phyloP scores from a whole-genome alignment of 1,140 invertebrate genomes.

The Saccostrea cuccullata region DNA sequence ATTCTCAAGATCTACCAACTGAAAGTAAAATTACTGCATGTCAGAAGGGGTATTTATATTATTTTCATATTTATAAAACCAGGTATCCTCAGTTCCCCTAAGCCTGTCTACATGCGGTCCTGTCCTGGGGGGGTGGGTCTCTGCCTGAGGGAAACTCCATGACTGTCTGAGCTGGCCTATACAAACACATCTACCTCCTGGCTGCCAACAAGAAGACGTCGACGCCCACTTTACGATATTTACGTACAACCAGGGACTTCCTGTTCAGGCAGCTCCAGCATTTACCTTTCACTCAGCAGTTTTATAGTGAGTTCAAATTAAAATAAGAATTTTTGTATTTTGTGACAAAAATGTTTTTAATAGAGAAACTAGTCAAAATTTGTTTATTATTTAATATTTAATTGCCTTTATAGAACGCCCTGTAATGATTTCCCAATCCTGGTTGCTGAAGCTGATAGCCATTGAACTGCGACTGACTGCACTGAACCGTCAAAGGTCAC shows the following conservation, averaged over 20 bases:
- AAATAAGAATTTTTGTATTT: no score
- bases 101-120: conserved; percentile 90
- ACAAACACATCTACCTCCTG: conserved; percentile 88
- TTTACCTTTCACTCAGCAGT: conserved; percentile 81
- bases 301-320: conserved; percentile 59
- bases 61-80: conserved; percentile 49
- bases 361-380: no score
- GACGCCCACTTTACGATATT: conserved; percentile 86
- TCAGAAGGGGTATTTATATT: no score
- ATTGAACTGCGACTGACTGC: conserved; percentile 84
- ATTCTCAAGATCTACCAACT: no score
- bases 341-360: no score
- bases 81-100: conserved; percentile 86
- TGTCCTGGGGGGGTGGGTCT: conserved; percentile 84
- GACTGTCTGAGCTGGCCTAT: conserved; percentile 81
- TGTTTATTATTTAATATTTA: no score
- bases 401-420: conserved; percentile 56
- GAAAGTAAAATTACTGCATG: no score
- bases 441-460: conserved; percentile 84
- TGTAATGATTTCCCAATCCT: conserved; percentile 79
- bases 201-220: conserved; percentile 88
- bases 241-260: conserved; percentile 85
- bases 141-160: conserved; percentile 73
- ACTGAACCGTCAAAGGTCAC: conserved; percentile 81
- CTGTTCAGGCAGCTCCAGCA: conserved; percentile 85